Evolutionary conservation across 2,888 invertebrate species (phyloP).

Genomic region (Drosophila pseudotalamancana): DNA sequence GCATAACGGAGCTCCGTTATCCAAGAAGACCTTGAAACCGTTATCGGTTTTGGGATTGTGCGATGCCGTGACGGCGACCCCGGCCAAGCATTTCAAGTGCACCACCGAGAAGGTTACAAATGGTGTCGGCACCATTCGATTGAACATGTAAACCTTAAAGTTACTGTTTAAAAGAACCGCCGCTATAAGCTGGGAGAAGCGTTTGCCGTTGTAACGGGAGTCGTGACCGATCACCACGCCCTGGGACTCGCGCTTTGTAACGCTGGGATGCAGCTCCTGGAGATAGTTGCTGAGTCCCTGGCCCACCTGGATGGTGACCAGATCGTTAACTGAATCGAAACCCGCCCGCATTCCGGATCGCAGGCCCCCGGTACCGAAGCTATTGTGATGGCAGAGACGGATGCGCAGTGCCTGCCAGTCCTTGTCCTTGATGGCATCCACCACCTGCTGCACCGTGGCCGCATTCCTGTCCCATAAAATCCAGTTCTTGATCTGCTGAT

Average conservation of each 20-base stretch:
- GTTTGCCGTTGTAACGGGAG: slow-evolving; percentile 95
- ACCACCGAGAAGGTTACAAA: slow-evolving; percentile 94
- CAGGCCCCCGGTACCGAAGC: slow-evolving; percentile 97
- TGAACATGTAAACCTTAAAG: slow-evolving; percentile 92
- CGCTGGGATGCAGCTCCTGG: slow-evolving; percentile 86
- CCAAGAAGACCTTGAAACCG: slow-evolving; percentile 98
- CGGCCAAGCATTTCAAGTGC: slow-evolving; percentile 90
- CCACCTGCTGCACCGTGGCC: slow-evolving; percentile 87
- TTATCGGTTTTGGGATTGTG: slow-evolving; percentile 98
- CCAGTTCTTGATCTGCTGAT: slow-evolving; percentile 90
- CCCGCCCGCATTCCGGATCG: slow-evolving; percentile 97
- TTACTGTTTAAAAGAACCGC: slow-evolving; percentile 91
- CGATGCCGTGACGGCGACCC: slow-evolving; percentile 97
- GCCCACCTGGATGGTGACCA: slow-evolving; percentile 97
- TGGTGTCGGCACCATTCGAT: slow-evolving; percentile 94
- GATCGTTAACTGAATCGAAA: slow-evolving; percentile 96
- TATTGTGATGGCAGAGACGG: slow-evolving; percentile 88
- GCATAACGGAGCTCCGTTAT: slow-evolving; percentile 97
- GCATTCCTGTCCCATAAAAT: slow-evolving; percentile 91
- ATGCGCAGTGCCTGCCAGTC: slow-evolving; percentile 86
- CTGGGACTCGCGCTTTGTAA: slow-evolving; percentile 85
- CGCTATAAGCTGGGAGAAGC: slow-evolving; percentile 92
- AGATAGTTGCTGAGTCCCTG: slow-evolving; percentile 94
- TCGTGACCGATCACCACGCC: slow-evolving; percentile 97
- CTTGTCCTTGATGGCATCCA: slow-evolving; percentile 86